phyloP scores from a whole-genome alignment of 2,797 vertebrate genomes.

The Crypturellus tataupa region DNA sequence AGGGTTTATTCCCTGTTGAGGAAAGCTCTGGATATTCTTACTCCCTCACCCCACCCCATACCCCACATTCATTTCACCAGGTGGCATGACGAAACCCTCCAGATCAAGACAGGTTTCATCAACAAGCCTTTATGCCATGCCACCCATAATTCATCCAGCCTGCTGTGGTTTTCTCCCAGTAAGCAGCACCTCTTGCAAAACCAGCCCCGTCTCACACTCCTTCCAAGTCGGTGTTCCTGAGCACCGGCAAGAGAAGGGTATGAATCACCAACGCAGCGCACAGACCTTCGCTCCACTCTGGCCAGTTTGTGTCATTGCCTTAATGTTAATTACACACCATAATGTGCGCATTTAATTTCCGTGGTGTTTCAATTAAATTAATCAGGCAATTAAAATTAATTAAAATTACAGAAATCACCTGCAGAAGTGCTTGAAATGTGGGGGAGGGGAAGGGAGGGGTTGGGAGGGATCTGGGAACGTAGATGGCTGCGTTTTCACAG shows the following conservation, averaged over 20 bases:
- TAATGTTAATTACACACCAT: constrained; percentile 69
- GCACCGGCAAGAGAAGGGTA: constrained; percentile 25
- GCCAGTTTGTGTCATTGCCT: constrained; percentile 65
- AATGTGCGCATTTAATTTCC: constrained; percentile 74
- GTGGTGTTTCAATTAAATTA: constrained; percentile 80
- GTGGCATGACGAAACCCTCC: constrained; percentile 61
- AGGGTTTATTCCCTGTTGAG: constrained; percentile 36
- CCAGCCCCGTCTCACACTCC: constrained; percentile 62
- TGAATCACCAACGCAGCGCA: constrained; percentile 47
- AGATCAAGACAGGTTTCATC: constrained; percentile 65
- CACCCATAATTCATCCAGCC: constrained; percentile 53
- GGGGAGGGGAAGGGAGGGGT: constrained; percentile 68
- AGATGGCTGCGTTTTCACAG: constrained; percentile 71
- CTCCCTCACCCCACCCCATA: constrained; percentile 59
- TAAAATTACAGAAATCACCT: constrained; percentile 76
- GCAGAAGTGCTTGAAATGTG: constrained; percentile 51
- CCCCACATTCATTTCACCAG: constrained; percentile 57
- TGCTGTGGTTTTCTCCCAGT: constrained; percentile 65
- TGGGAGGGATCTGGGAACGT: constrained; percentile 74
- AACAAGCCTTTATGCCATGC: constrained; percentile 69
- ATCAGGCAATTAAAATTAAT: constrained; percentile 80
- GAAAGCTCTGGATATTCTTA: constrained; percentile 39
- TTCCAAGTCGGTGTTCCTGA: constrained; percentile 46
- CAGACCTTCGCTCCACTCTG: constrained; percentile 53
- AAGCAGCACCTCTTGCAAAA: constrained; percentile 71